phyloP scores from a whole-genome alignment of 1,140 invertebrate species.

The Trachymyrmex septentrionalis region DNA sequence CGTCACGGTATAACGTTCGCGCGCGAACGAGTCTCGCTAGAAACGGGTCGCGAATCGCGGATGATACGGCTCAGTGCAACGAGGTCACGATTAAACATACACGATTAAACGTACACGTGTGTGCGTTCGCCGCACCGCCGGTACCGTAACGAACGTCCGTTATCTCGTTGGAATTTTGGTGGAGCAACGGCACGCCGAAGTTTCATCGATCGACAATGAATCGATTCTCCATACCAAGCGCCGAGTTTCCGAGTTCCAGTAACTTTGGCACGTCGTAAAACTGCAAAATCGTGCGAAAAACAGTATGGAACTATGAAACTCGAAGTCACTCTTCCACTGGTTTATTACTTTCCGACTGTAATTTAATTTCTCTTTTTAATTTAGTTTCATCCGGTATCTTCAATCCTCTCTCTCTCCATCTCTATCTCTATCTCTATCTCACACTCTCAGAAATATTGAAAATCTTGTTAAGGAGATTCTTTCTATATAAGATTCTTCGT shows the following conservation, averaged over 20 bases:
- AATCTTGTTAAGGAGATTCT: not conserved
- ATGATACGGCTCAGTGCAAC: slow-evolving; percentile 67
- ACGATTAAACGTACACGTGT: not conserved
- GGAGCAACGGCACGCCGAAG: slow-evolving; percentile 9
- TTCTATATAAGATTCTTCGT: not conserved
- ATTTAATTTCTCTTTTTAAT: slow-evolving; percentile 2
- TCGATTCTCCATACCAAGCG: not conserved
- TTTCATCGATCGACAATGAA: slow-evolving; percentile 26
- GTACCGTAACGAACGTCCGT: slow-evolving; percentile 12
- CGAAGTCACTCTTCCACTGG: not conserved
- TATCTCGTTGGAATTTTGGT: slow-evolving; percentile 46
- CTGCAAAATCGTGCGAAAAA: not conserved
- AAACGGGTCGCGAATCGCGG: slow-evolving; percentile 68
- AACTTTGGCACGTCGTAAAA: not conserved
- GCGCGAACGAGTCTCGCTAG: slow-evolving; percentile 52
- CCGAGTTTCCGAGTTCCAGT: not conserved
- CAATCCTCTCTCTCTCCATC: too few species aligned
- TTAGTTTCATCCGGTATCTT: not conserved
- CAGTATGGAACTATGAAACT: too few species aligned
- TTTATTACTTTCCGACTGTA: not conserved
- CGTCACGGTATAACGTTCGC: slow-evolving; percentile 45
- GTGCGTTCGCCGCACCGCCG: not conserved
- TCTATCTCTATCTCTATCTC: not conserved
- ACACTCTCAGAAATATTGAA: not conserved
- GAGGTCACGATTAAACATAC: slow-evolving; percentile 69